Conservation (phyloP, 2,888 invertebrate species). For the Trichogramma dendrolimi region DNA sequence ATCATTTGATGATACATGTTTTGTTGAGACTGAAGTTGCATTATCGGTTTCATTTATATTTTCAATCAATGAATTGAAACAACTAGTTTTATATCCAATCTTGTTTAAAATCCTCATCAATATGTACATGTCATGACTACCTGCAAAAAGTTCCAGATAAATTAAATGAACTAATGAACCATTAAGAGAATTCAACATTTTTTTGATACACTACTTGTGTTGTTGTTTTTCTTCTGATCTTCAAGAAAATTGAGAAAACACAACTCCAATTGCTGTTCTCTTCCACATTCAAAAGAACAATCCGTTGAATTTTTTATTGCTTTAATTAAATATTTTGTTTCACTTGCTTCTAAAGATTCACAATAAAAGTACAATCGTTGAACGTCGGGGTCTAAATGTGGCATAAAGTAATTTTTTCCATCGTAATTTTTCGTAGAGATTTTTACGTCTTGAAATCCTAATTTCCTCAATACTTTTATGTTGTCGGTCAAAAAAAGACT, state of each 20-base stretch:
- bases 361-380: conserved; percentile 26
- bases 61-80: no score
- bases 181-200: background rate
- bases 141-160: background rate
- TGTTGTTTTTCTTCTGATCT: conserved; percentile 12
- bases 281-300: no score
- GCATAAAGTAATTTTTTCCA: no score
- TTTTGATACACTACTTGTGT: conserved; percentile 5
- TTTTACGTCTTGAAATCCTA: conserved; percentile 5
- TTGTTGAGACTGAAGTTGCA: no score
- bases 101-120: no score
- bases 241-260: conserved; percentile 20
- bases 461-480: conserved; percentile 9
- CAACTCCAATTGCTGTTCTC: background rate
- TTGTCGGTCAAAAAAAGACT: conserved; percentile 11
- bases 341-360: background rate
- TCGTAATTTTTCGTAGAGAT: no score
- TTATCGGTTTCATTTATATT: no score
- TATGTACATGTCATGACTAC: no score
- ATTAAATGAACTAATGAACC: background rate
- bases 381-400: conserved; percentile 16
- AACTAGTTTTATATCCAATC: no score
- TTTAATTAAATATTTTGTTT: conserved; percentile 9
- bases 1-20: no score
- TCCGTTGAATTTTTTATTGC: no score